Conservation (phyloP, 2,797 vertebrate genomes). For the Loris lydekkerianus region DNA sequence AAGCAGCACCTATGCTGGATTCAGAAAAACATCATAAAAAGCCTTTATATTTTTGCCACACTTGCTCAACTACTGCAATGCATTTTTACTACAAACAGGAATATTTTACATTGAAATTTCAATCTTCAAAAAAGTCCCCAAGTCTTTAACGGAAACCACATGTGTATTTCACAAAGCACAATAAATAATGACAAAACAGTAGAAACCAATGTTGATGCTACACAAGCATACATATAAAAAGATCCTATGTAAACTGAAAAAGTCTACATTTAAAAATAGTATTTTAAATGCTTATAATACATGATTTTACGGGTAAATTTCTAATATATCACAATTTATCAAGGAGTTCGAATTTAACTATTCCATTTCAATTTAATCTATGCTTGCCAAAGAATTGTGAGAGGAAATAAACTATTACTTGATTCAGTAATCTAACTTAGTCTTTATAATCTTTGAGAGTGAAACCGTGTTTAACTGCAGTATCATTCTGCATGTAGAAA, state of each 20-base stretch:
- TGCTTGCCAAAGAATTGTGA: constrained; percentile 13
- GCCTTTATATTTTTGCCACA: constrained; percentile 21
- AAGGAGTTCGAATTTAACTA: constrained; percentile 30
- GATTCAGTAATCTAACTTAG: constrained; percentile 1
- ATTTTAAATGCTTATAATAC: constrained; percentile 23
- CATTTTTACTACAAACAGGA: constrained; percentile 24
- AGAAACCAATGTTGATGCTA: constrained; percentile 25
- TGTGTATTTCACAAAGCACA: constrained; percentile 54
- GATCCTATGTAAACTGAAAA: constrained; percentile 27
- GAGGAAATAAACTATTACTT: constrained; percentile 6
- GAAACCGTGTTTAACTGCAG: constrained; percentile 19
- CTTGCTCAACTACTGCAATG: neutral
- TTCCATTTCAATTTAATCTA: constrained; percentile 57
- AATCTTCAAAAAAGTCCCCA: constrained; percentile 45
- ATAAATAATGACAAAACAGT: constrained; percentile 36
- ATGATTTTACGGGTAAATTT: constrained; percentile 41
- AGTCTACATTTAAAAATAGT: constrained; percentile 24
- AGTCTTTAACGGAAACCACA: constrained; percentile 20
- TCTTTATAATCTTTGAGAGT: constrained; percentile 40
- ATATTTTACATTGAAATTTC: constrained; percentile 49
- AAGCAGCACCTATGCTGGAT: constrained; percentile 8
- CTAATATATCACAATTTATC: constrained; percentile 38
- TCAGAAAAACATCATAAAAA: neutral
- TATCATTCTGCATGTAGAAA: constrained; percentile 44
- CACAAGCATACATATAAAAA: neutral